These are phyloP conservation scores for Formica selysi DNA, from an alignment of 1,140 invertebrate genomes.

Conservation along the genomic window DNA sequence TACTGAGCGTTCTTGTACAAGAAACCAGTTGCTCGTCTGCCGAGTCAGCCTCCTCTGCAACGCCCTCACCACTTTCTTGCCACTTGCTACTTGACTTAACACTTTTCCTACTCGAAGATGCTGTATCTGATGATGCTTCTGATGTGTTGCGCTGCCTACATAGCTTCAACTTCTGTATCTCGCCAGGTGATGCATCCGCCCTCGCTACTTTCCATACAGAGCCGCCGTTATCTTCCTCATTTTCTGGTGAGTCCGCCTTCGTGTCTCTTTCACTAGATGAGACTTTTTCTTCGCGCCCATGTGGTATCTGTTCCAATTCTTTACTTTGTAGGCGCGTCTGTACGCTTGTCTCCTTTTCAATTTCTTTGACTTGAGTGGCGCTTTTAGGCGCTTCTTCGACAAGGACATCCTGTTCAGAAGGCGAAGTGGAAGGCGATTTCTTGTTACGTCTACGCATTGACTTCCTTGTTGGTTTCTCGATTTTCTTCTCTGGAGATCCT, in stretches of 20 bases:
- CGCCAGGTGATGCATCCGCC: conserved; percentile 86
- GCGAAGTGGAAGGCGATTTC: conserved; percentile 81
- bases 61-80: conserved; percentile 83
- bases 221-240: conserved; percentile 75
- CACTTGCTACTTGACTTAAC: conserved; percentile 84
- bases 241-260: conserved; percentile 70
- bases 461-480: conserved; percentile 83
- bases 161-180: conserved; percentile 87
- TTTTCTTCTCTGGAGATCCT: conserved; percentile 84
- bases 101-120: conserved; percentile 70
- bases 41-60: conserved; percentile 84
- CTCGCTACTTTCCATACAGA: conserved; percentile 87
- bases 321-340: conserved; percentile 49
- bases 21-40: conserved; percentile 81
- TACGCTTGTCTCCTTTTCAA: conserved; percentile 65
- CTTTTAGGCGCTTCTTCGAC: conserved; percentile 63
- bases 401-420: conserved; percentile 78
- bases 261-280: conserved; percentile 71
- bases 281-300: conserved; percentile 64
- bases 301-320: conserved; percentile 53
- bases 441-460: conserved; percentile 80
- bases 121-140: conserved; percentile 82
- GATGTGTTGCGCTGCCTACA: conserved; percentile 85
- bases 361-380: conserved; percentile 62
- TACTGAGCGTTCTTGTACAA: conserved; percentile 76